These are phyloP conservation scores for Scaptomyza parva DNA, from an alignment of 2,888 invertebrate genomes.

Conservation along the genomic window DNA sequence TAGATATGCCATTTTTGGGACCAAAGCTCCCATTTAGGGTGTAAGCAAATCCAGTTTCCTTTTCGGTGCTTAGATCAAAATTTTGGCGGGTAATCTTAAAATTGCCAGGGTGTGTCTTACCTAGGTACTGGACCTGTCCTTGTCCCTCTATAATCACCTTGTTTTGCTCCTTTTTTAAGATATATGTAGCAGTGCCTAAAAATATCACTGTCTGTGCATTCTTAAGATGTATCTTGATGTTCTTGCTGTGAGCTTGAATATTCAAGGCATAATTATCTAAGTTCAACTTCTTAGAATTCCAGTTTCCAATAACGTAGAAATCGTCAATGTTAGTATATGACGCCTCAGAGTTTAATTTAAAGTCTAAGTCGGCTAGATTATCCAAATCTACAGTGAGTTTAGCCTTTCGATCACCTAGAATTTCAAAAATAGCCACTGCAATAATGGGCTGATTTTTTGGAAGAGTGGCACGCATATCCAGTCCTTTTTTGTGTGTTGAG, in stretches of 20 bases:
- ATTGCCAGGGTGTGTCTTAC: constrained; percentile 89
- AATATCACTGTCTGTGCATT: constrained; percentile 88
- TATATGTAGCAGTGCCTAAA: constrained; percentile 90
- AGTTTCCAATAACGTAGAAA: constrained; percentile 87
- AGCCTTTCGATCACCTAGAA: constrained; percentile 86
- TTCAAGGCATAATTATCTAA: constrained; percentile 88
- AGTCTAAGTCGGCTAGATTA: constrained; percentile 86
- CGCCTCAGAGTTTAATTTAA: constrained; percentile 86
- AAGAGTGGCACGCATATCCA: constrained; percentile 86
- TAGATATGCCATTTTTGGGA: constrained; percentile 88
- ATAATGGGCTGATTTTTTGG: constrained; percentile 84
- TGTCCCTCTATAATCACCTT: constrained; percentile 91
- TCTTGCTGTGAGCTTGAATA: constrained; percentile 88
- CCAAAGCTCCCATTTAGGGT: constrained; percentile 90
- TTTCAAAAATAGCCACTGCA: constrained; percentile 79
- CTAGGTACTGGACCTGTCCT: constrained; percentile 89
- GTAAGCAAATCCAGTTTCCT: constrained; percentile 88
- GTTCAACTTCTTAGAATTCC: constrained; percentile 88
- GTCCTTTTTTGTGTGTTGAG: constrained; percentile 86
- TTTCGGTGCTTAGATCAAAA: constrained; percentile 86
- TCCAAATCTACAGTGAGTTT: constrained; percentile 86
- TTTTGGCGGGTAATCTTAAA: constrained; percentile 90
- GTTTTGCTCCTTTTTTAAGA: constrained; percentile 89
- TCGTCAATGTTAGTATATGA: constrained; percentile 88
- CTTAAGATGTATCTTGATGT: constrained; percentile 88